Conservation (phyloP, 2,797 vertebrate species). For the Takifugu rubripes region DNA sequence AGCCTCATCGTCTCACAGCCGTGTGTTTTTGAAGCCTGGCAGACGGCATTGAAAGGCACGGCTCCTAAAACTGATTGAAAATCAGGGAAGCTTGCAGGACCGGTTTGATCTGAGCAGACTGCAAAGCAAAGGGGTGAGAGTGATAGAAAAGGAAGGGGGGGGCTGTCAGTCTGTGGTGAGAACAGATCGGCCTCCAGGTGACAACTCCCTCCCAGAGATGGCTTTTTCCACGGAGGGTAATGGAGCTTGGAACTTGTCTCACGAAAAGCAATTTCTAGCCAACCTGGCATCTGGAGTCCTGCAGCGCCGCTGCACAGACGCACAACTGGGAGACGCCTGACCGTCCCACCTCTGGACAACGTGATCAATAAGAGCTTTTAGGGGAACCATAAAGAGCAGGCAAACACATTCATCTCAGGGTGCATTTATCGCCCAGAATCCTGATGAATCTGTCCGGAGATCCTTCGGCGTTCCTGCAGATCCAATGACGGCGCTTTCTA, state of each 20-base stretch:
- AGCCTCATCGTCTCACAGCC: constrained; percentile 33
- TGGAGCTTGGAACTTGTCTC: constrained; percentile 68
- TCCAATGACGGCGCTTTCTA: too few relatives aligned
- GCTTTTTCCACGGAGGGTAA: constrained; percentile 67
- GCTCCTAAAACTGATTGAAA: constrained; percentile 68
- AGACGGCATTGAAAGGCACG: constrained; percentile 45
- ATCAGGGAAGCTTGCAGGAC: constrained; percentile 60
- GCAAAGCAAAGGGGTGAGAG: constrained; percentile 37
- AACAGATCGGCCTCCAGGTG: constrained; percentile 68
- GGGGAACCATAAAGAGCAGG: too few relatives aligned
- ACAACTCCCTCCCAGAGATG: constrained; percentile 73
- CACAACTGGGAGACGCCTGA: constrained; percentile 13
- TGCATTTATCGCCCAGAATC: too few relatives aligned
- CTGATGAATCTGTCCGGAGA: not conserved
- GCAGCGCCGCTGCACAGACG: constrained; percentile 47
- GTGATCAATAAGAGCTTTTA: too few relatives aligned
- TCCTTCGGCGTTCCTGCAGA: too few relatives aligned
- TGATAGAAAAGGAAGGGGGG: constrained; percentile 43
- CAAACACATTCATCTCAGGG: too few relatives aligned
- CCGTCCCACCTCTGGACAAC: too few relatives aligned
- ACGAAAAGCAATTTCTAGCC: constrained; percentile 74
- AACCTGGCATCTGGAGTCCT: constrained; percentile 50
- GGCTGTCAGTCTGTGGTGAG: constrained; percentile 65
- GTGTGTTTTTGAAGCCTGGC: constrained; percentile 48
- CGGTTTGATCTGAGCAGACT: constrained; percentile 63